Conservation (phyloP, 23 tunicate genomes). For the Trididemnum miniatum region DNA sequence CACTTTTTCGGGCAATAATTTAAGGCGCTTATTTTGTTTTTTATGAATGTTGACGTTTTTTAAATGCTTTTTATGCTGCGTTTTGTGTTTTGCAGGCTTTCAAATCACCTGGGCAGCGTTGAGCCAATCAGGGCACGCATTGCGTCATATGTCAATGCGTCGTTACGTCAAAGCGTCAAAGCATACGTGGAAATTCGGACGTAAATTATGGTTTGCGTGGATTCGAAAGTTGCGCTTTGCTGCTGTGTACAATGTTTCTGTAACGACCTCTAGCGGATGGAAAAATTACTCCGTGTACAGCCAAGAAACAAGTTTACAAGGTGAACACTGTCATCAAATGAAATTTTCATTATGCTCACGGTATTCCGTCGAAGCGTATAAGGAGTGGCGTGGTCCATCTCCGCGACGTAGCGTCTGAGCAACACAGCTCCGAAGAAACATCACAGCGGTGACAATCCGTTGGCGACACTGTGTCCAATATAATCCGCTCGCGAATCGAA, state of each 20-base stretch:
- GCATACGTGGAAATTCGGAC: background rate
- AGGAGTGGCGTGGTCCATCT: background rate
- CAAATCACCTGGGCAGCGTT: conserved; percentile 31
- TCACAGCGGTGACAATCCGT: background rate
- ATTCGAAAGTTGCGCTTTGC: conserved; percentile 24
- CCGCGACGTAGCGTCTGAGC: background rate
- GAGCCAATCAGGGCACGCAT: conserved; percentile 16
- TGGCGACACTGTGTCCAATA: background rate
- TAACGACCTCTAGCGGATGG: conserved; percentile 59
- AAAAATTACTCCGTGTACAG: conserved; percentile 33
- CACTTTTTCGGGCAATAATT: no score
- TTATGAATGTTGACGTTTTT: no score
- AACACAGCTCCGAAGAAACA: background rate
- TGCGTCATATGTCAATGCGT: conserved; percentile 28
- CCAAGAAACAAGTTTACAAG: conserved; percentile 5
- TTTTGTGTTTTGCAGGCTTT: conserved; percentile 31
- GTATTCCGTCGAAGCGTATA: background rate
- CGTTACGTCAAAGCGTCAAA: conserved; percentile 32
- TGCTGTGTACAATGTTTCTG: conserved; percentile 33
- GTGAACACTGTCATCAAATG: conserved; percentile 1
- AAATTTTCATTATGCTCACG: background rate
- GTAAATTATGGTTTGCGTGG: conserved; percentile 43
- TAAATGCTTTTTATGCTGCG: no score
- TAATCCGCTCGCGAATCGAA: background rate
- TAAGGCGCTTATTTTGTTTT: no score